These are phyloP conservation scores for Luperina nickerlii DNA, from an alignment of 2,888 invertebrate genomes.

Conservation along the genomic window DNA sequence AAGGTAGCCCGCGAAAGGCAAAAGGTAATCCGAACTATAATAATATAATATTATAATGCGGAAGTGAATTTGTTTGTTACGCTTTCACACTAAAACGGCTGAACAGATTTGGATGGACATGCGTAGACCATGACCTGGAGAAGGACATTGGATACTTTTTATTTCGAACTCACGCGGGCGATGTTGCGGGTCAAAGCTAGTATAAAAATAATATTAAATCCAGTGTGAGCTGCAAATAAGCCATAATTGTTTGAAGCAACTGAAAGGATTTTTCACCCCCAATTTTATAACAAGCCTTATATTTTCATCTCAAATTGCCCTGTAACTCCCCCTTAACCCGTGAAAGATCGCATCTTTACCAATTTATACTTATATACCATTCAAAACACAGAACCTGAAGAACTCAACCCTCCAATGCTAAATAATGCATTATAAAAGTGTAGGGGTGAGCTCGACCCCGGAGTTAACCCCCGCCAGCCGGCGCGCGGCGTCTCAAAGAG, in stretches of 20 bases:
- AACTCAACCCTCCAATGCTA: constrained; percentile 67
- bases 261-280: not conserved
- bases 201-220: not conserved
- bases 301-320: not conserved
- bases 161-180: not conserved
- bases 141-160: not conserved
- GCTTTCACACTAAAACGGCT: no score
- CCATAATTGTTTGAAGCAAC: not conserved
- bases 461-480: constrained; percentile 61
- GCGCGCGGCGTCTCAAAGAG: constrained; percentile 72
- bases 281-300: not conserved
- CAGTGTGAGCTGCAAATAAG: not conserved
- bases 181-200: not conserved
- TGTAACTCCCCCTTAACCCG: not conserved
- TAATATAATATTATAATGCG: no score
- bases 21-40: no score
- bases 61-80: no score
- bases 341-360: constrained; percentile 22
- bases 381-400: constrained; percentile 57
- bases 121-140: not conserved
- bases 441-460: constrained; percentile 63
- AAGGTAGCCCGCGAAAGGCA: no score
- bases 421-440: constrained; percentile 84
- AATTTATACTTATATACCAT: constrained; percentile 40
- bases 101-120: not conserved